A percentile compares a stretch with the other conserved stretches of the same genome.
Conservation (phyloP, 1,140 invertebrate species). For the Littorina saxatilis region DNA sequence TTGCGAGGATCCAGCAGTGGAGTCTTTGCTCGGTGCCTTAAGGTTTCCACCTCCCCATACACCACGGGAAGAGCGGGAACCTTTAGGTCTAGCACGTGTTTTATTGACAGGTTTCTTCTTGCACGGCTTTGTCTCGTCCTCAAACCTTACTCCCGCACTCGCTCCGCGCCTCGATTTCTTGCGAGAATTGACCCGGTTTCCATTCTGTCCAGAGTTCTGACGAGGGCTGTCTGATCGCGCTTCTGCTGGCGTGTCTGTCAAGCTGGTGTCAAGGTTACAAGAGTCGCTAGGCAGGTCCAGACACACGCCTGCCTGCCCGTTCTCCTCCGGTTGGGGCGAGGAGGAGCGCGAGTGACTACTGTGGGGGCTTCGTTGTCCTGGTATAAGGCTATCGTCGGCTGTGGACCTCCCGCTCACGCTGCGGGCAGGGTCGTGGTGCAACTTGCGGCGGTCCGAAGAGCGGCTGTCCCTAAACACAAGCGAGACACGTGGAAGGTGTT, state of each 20-base stretch:
- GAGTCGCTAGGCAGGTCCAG: no score
- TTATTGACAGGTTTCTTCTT: background rate
- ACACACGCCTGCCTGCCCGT: background rate
- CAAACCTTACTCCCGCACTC: background rate
- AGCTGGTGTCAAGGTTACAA: background rate
- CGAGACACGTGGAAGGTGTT: constrained; percentile 29
- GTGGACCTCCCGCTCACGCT: background rate
- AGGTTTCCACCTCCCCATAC: no score
- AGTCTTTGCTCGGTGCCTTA: background rate
- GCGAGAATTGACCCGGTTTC: background rate
- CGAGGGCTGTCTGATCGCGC: background rate
- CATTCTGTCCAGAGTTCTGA: background rate
- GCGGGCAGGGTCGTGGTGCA: background rate
- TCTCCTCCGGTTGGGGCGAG: background rate
- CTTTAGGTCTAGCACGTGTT: background rate
- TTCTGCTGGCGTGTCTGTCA: background rate
- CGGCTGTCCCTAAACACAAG: constrained; percentile 27
- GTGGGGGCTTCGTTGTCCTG: background rate
- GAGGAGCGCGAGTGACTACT: no score
- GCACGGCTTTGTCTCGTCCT: background rate
- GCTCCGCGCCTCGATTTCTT: background rate
- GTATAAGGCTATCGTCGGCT: background rate
- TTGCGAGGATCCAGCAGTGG: background rate
- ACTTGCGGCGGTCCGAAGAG: background rate
- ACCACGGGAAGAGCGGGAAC: background rate